Evolutionary conservation across 2,888 invertebrate genomes (phyloP).

Genomic region (Nebria brevicollis): DNA sequence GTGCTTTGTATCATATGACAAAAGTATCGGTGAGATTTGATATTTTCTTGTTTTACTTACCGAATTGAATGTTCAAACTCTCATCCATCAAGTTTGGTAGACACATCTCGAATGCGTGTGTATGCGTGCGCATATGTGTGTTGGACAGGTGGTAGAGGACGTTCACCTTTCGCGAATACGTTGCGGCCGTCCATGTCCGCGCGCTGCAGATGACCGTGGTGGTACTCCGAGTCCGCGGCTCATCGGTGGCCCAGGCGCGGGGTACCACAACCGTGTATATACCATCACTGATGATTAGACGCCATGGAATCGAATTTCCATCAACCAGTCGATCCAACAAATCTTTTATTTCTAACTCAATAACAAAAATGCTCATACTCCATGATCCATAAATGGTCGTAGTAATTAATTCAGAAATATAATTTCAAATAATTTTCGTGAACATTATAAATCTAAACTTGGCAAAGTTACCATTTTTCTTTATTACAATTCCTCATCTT

Average conservation of each 20-base stretch:
- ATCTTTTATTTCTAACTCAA: too few relatives aligned
- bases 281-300: background rate
- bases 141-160: conserved; percentile 31
- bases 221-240: background rate
- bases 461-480: background rate
- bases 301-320: background rate
- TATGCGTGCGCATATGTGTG: conserved; percentile 14
- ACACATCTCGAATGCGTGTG: background rate
- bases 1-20: background rate
- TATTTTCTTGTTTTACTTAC: background rate
- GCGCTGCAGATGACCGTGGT: conserved; percentile 16
- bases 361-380: too few relatives aligned
- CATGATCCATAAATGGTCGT: too few relatives aligned
- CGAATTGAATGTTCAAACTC: background rate
- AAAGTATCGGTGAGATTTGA: background rate
- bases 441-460: background rate
- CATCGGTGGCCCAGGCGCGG: background rate
- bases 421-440: background rate
- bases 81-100: conserved; percentile 1
- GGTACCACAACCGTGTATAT: background rate
- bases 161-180: conserved; percentile 25
- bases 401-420: background rate
- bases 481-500: background rate
- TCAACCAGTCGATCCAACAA: background rate
- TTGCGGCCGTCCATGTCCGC: conserved; percentile 5